phyloP scores from a whole-genome alignment of 2,888 invertebrate species.

The Diplazon laetatorius region DNA sequence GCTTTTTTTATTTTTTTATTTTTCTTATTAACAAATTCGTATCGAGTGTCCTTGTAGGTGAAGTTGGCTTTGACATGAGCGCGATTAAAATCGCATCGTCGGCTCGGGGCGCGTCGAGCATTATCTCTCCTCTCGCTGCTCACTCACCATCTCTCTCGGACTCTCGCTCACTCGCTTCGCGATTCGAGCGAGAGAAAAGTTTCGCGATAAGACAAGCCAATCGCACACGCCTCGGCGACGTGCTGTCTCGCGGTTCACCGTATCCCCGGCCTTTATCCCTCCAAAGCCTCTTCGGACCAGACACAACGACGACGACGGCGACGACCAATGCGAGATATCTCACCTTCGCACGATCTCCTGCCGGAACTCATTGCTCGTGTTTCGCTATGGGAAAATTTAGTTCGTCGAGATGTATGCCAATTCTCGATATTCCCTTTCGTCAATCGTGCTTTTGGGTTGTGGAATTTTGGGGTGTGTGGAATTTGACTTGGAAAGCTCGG shows the following conservation, averaged over 20 bases:
- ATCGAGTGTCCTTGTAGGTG: slow-evolving; percentile 29
- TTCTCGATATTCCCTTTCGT: no score
- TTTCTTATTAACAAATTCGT: slow-evolving; percentile 31
- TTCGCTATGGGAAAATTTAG: background rate
- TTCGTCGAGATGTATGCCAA: no score
- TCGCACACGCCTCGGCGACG: slow-evolving; percentile 63
- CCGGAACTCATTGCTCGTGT: background rate
- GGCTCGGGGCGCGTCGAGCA: background rate
- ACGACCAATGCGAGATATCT: slow-evolving; percentile 20
- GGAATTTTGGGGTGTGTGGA: no score
- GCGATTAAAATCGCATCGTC: slow-evolving; percentile 19
- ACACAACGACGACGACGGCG: background rate
- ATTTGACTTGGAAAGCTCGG: no score
- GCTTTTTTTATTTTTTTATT: no score
- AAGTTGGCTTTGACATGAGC: no score
- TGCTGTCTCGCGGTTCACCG: slow-evolving; percentile 63
- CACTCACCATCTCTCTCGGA: background rate
- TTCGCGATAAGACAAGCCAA: slow-evolving; percentile 46
- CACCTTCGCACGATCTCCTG: slow-evolving; percentile 9
- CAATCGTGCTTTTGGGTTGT: no score
- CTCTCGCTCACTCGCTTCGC: background rate
- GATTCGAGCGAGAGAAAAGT: slow-evolving; percentile 30
- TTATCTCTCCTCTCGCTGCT: background rate
- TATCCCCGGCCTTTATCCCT: background rate
- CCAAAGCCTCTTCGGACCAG: background rate